Conservation (phyloP, 2,797 vertebrate species). For the Parotocinclus haroldoi region DNA sequence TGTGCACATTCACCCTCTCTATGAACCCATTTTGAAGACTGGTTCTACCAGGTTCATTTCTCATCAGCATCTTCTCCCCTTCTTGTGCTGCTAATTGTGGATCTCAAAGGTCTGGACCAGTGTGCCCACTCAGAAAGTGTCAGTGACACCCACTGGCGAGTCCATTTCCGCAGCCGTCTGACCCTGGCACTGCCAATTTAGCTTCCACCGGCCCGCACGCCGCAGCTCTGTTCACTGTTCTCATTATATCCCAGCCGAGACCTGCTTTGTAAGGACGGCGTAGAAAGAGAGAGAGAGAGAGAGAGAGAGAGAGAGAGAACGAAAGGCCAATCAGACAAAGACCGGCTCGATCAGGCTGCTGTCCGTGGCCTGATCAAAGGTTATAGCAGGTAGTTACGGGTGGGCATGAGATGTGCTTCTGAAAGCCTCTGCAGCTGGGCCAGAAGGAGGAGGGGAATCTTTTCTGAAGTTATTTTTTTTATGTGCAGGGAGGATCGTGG, state of each 20-base stretch:
- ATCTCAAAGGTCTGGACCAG: slow-evolving; percentile 42
- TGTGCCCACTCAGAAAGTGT: slow-evolving; percentile 53
- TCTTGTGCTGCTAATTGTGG: no score
- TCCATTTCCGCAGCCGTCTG: slow-evolving; percentile 36
- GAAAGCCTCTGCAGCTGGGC: slow-evolving; percentile 7
- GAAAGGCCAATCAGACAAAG: slow-evolving; percentile 38
- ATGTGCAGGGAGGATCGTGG: slow-evolving; percentile 17
- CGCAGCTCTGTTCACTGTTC: slow-evolving; percentile 58
- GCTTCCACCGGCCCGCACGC: slow-evolving; percentile 45
- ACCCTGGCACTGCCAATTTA: slow-evolving; percentile 54
- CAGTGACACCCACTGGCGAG: slow-evolving; percentile 50
- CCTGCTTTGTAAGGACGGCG: slow-evolving; percentile 46
- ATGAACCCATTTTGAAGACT: no score
- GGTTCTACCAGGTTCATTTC: no score
- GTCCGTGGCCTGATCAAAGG: slow-evolving; percentile 23
- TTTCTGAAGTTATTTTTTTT: slow-evolving; percentile 37
- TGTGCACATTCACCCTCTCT: no score
- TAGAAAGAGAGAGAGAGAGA: slow-evolving; percentile 8
- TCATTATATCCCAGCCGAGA: slow-evolving; percentile 62
- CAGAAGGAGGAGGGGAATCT: neutral
- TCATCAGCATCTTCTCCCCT: no score
- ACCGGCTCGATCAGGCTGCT: slow-evolving; percentile 31
- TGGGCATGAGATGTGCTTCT: slow-evolving; percentile 25
- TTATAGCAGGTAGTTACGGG: slow-evolving; percentile 23
- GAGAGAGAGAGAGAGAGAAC: slow-evolving; percentile 1